Percentiles rank a stretch among this genome's conserved stretches.
These are phyloP conservation scores for Disparrhopalites patrizii DNA, from an alignment of 2,888 invertebrate species.

Conservation along the genomic window DNA sequence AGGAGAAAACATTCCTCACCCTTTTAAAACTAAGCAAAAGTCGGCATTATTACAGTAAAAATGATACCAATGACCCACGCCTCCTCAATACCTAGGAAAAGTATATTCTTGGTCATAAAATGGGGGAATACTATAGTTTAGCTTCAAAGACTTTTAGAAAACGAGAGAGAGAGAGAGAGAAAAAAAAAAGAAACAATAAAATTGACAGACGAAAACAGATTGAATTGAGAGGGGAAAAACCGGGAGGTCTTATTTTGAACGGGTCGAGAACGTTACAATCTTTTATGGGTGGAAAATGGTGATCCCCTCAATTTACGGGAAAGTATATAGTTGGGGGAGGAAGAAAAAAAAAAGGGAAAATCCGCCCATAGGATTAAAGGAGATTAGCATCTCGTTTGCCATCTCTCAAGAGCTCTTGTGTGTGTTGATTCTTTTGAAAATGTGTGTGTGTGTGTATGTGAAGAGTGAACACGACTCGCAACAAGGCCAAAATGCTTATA, in stretches of 20 bases:
- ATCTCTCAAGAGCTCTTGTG: not conserved
- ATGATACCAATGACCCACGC: no score
- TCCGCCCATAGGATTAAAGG: conserved; percentile 27
- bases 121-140: no score
- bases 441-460: no score
- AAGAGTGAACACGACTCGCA: not conserved
- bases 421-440: no score
- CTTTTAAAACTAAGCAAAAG: no score
- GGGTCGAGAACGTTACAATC: not conserved
- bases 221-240: not conserved
- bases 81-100: no score
- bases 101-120: no score
- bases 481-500: conserved; percentile 19
- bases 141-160: no score
- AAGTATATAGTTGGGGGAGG: not conserved
- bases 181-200: not conserved
- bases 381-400: conserved; percentile 17
- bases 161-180: not conserved
- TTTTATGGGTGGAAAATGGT: not conserved
- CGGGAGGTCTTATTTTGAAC: conserved; percentile 27
- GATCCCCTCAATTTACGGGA: not conserved
- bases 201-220: no score
- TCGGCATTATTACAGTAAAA: no score
- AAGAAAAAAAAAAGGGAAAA: no score
- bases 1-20: no score